Percentiles rank a stretch among this genome's conserved stretches.
phyloP scores from a whole-genome alignment of 2,888 invertebrate species.

The Sphaeridia pumilis region DNA sequence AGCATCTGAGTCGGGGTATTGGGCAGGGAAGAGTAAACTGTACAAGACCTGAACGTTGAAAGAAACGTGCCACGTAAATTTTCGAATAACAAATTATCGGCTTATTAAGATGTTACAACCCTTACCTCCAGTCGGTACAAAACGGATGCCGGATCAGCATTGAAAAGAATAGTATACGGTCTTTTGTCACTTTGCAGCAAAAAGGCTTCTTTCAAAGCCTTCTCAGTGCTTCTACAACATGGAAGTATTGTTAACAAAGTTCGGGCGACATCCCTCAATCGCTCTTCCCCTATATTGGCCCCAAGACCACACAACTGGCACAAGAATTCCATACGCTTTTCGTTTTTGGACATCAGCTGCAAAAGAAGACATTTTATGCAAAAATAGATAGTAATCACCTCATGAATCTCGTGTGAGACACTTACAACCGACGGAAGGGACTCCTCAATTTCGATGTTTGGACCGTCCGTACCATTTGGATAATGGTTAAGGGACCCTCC shows the following conservation, averaged over 20 bases:
- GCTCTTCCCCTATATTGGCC: slow-evolving; percentile 63
- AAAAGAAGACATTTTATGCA: not conserved
- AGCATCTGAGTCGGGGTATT: slow-evolving; percentile 60
- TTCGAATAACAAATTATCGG: not conserved
- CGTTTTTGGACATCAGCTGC: slow-evolving; percentile 62
- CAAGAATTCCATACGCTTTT: slow-evolving; percentile 33
- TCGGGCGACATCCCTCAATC: slow-evolving; percentile 71
- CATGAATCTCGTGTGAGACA: slow-evolving; percentile 26
- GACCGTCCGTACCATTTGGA: slow-evolving; percentile 55
- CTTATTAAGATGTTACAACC: not conserved
- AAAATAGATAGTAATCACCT: not conserved
- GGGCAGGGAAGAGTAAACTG: slow-evolving; percentile 81
- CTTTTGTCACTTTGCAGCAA: slow-evolving; percentile 34
- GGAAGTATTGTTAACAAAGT: slow-evolving; percentile 68
- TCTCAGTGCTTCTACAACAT: slow-evolving; percentile 55
- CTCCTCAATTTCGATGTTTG: slow-evolving; percentile 72
- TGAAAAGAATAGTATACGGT: slow-evolving; percentile 32
- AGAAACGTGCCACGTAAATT: not conserved
- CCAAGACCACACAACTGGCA: slow-evolving; percentile 75
- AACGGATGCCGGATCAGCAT: slow-evolving; percentile 43
- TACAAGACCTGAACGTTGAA: slow-evolving; percentile 56
- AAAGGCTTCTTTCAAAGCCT: slow-evolving; percentile 49
- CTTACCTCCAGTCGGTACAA: slow-evolving; percentile 59
- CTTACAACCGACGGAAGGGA: slow-evolving; percentile 80
- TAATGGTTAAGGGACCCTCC: slow-evolving; percentile 77